phyloP scores from a whole-genome alignment of 2,113 vertebrate species.

The Myrmecobius fasciatus region DNA sequence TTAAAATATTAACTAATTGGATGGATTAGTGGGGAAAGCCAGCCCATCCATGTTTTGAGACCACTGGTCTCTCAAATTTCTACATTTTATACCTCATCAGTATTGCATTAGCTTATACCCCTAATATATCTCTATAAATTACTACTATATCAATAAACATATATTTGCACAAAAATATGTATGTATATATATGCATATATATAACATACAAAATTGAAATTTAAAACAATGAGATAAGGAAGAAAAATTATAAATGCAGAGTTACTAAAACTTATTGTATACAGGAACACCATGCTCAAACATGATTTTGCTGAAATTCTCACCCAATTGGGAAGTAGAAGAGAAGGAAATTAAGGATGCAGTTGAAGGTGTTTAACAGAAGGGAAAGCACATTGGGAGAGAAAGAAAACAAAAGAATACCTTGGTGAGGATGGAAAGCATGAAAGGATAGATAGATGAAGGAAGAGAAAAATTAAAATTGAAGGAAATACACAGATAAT shows the following conservation, averaged over 20 bases:
- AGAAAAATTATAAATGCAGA: background rate
- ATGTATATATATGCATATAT: no score
- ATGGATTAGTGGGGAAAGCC: background rate
- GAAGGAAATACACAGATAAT: no score
- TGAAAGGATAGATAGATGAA: no score
- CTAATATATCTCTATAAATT: background rate
- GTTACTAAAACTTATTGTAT: background rate
- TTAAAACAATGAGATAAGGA: background rate
- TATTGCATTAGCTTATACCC: background rate
- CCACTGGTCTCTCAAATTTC: background rate
- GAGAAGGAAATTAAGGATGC: no score
- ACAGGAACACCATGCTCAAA: background rate
- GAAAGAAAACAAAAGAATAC: no score
- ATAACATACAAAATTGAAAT: background rate
- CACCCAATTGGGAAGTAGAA: no score
- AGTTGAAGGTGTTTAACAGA: no score
- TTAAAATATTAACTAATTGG: background rate
- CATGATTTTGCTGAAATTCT: background rate
- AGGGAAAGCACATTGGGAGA: no score
- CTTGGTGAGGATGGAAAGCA: no score
- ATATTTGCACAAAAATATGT: no score
- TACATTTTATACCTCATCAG: background rate
- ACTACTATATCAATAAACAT: background rate
- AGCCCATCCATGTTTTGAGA: background rate
- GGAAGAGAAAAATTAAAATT: no score